Base-by-base conservation (phyloP, 2,113 vertebrate species). In the Seriola quinqueradiata region DNA sequence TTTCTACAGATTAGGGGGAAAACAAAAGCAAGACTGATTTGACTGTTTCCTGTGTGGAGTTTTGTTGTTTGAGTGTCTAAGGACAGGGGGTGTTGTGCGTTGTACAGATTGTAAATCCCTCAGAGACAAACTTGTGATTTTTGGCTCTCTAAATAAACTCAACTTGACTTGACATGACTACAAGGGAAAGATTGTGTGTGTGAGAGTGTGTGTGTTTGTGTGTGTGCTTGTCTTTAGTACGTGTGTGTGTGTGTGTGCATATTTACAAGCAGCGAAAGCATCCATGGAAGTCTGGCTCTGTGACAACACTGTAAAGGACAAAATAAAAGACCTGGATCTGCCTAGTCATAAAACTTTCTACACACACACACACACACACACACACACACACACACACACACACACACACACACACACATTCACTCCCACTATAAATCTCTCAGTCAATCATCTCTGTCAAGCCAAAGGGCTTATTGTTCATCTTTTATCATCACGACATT, bases 401-500 rank as follows among this genome's bases (percentile, higher is more conserved):
- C n/a, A 67, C 38, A 74, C 54, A 70, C 32, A 76, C 59, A 67
- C 32, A 70, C 57, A 40, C 58, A 55, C 50, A 52, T 13, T 11
- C 9, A 44, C 42, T 11, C 42, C 28, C n/a, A 17, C 65, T 28
- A 50, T 85, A 80, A 38, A 81, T 75, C 66, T 73, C 32, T 63
- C 64, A 70, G 77, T 46, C 32, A 60, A 48, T 42, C 40, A 42
- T 42, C 44, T 63, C 64, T 68, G 77, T 46, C 32, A 60, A 48
- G 72, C 66, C 16, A 63, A 68, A 61, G 68, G 36, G 32, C 68
- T 75, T 40, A 19, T 69, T 73, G 75, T 70, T 65, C 71, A 64
- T 83, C 42, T 82, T 72, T 75, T 82, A 55, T 75, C 54, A 83
- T 71, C 68, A 11, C 57, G 70, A 14, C 75, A 34, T 81, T 58